These are phyloP conservation scores for Peromyscus californicus DNA, from an alignment of 2,113 vertebrate species.

Conservation along the genomic window DNA sequence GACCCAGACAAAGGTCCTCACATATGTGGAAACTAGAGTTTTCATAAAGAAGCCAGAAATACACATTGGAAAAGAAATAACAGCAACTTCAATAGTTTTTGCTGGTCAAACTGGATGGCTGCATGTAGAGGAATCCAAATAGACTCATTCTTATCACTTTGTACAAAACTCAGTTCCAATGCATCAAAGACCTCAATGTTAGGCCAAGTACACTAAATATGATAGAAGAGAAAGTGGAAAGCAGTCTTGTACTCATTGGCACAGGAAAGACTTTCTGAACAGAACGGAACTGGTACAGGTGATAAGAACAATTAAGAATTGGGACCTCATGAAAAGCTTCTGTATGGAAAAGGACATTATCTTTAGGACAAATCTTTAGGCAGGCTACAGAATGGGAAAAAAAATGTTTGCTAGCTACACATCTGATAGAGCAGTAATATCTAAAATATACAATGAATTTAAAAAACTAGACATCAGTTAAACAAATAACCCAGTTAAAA, in stretches of 20 bases:
- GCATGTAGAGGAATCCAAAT: background rate
- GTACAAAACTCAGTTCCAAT: background rate
- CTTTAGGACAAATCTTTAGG: background rate
- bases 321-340: background rate
- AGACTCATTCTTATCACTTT: background rate
- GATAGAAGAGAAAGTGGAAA: background rate
- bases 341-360: background rate
- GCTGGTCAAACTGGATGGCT: background rate
- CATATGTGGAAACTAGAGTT: background rate
- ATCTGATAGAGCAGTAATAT: background rate
- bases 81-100: background rate
- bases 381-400: background rate
- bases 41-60: background rate
- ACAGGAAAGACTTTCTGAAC: background rate
- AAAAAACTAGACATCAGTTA: background rate
- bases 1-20: background rate
- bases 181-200: background rate
- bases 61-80: background rate
- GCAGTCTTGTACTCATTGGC: background rate
- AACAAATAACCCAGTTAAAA: background rate
- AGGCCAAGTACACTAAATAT: background rate
- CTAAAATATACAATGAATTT: background rate
- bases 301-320: background rate
- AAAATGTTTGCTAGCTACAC: background rate
- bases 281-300: too few relatives aligned